Conservation (phyloP, 2,113 vertebrate genomes). For the Phaetusa simplex region DNA sequence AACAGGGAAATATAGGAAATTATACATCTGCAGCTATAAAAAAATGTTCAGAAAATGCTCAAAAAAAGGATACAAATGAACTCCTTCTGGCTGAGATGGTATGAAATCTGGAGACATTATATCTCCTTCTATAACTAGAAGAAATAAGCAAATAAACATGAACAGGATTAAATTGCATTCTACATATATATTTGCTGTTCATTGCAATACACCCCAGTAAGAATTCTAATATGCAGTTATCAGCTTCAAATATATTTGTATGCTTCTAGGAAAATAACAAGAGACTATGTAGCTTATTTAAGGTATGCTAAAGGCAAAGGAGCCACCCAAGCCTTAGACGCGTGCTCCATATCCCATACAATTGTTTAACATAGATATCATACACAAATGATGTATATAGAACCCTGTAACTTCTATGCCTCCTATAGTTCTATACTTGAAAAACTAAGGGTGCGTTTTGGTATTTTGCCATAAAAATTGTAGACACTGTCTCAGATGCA, state of each 20-base stretch:
- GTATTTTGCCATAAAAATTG: neutral
- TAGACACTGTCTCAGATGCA: rapidly evolving
- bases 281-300: neutral
- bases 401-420: neutral
- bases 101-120: conserved; percentile 92
- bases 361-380: neutral
- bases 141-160: neutral
- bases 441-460: neutral
- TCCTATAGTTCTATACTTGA: neutral
- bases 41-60: neutral
- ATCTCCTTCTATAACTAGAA: conserved; percentile 92
- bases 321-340: neutral
- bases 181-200: neutral
- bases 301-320: neutral
- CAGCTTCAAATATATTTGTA: neutral
- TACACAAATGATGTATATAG: neutral
- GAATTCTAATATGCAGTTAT: neutral
- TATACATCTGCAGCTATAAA: neutral
- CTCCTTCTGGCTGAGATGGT: conserved; percentile 88
- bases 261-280: neutral
- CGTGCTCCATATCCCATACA: neutral
- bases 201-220: neutral
- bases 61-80: conserved; percentile 92
- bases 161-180: neutral
- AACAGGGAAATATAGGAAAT: neutral